phyloP scores from a whole-genome alignment of 2,797 vertebrate species.

The Pyrocephalus nanus region DNA sequence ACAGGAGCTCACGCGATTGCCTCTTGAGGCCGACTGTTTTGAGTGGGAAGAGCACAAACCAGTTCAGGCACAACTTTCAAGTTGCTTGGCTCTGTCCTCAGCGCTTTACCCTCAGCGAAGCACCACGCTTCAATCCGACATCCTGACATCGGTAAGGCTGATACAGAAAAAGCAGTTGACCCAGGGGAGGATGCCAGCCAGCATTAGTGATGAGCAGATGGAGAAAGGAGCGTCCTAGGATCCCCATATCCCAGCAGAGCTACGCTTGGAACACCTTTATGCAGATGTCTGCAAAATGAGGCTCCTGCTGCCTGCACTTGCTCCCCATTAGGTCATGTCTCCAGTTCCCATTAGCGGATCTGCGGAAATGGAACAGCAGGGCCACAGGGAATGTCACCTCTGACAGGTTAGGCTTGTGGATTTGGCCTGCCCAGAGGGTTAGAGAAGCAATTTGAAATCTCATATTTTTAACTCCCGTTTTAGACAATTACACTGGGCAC shows the following conservation, averaged over 20 bases:
- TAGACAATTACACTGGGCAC: not conserved
- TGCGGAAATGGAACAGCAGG: not conserved
- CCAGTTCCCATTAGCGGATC: fast-evolving
- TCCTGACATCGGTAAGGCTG: not conserved
- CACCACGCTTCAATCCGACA: not conserved
- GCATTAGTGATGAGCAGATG: not conserved
- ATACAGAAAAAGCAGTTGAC: fast-evolving
- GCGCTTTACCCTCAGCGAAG: not conserved
- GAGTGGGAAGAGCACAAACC: not conserved
- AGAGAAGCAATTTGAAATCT: not conserved
- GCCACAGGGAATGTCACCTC: not conserved
- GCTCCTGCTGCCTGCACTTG: not conserved
- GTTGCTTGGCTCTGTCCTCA: not conserved
- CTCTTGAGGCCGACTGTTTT: fast-evolving
- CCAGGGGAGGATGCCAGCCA: not conserved
- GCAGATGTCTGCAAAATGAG: not conserved
- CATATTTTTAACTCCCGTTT: not conserved
- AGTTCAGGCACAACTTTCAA: fast-evolving
- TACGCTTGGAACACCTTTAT: not conserved
- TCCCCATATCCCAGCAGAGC: not conserved
- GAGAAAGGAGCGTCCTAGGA: not conserved
- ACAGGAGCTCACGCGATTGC: not conserved
- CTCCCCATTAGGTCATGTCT: not conserved
- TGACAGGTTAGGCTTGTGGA: not conserved
- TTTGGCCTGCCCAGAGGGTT: not conserved